Base-by-base conservation (phyloP, 2,113 vertebrate species). In the Orthochromis malagaraziensis region DNA sequence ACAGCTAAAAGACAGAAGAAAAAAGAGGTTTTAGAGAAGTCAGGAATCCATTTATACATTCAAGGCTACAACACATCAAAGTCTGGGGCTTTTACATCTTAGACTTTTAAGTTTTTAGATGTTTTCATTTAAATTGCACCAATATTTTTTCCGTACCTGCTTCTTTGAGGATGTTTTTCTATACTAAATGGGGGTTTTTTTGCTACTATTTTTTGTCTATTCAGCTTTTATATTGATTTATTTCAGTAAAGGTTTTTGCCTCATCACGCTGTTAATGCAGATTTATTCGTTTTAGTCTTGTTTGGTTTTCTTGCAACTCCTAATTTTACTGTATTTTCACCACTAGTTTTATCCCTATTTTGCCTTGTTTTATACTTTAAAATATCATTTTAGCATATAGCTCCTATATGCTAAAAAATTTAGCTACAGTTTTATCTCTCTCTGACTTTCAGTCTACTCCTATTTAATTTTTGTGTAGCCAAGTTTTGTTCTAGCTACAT, bases 1-100 rank as follows among this genome's bases (percentile, higher is more conserved):
- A 85, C 97, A 98, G 82, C 98, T 99, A 53, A 1, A 88, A 29
- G 42, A 82, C 2, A 2, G 6, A 51, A 70, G 51, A 58, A 58
- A 17, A 19, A 49, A 49, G 17, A 73, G 26, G 16, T 49, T 65
- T 38, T 77, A 49, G 73, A 12, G 16, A 53, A 4, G 42, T 17
- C 12, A 45, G 77, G 26, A 75, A 31, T 49, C 16, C 42, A 19
- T 49, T 31, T 4, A 79, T 21, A 29, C 31, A 16, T 13, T 83
- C n/a, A 16, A 70, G 31, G n/a, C 4, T 75, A 17, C 68, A 75
- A 19, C 68, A 75, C 4, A 26, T 24, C 13, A 6, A 70, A 73
- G 21, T 47, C 42, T 47, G 42, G 4, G 9, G 4, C 13, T 47
- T 73, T 26, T 73, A 26, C 68, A 73, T 16, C 38, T 73, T 73